Evolutionary conservation across 2,113 vertebrate species (phyloP), one percentile per base, ranked within the genome.

Genomic region (Rattus norvegicus): DNA sequence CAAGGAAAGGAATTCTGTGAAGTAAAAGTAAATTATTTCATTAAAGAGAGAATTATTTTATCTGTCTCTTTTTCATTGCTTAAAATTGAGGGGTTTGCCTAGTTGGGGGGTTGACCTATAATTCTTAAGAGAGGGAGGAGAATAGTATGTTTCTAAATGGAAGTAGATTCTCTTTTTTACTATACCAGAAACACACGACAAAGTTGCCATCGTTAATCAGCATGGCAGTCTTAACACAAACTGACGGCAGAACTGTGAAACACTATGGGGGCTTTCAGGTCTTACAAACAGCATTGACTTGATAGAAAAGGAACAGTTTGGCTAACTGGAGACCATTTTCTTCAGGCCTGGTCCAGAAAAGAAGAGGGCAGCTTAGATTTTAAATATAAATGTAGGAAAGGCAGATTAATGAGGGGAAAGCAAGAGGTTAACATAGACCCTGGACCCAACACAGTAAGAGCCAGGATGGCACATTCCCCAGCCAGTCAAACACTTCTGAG

Each of bases 391-490:
- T 19, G 16, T 17, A 3, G 65, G 43, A 80, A 56, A 85, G 26
- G 19, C 14, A 56, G 39, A n/a, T 2, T 36, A 20, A 9, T 22
- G 11, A 0, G 1, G 16, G 2, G 10, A 39, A 30, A n/a, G 5
- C 1, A 1, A 7, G 16, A 70, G 39, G 6, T 17, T 0, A 2
- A 30, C 65, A 87, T 49, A n/a, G 14, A 49, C 33, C 26, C n/a
- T 52, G 54, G 43, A 81, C 49, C 1, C 39, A 49, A 33, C n/a
- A 7, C 7, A 16, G 14, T 73, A 24, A 43, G 4, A 88, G 24
- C 2, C n/a, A 67, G 39, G 17, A 22, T 86, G 30, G 59, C 79
- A n/a, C 10, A 20, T 80, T 56, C 1, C 3, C 49, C 52, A 81
- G 67, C 72, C 33, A 86, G 9, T 6, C 11, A 52, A 87, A 20